phyloP scores from a whole-genome alignment of 2,797 vertebrate genomes.

The Dromococcyx pavoninus region DNA sequence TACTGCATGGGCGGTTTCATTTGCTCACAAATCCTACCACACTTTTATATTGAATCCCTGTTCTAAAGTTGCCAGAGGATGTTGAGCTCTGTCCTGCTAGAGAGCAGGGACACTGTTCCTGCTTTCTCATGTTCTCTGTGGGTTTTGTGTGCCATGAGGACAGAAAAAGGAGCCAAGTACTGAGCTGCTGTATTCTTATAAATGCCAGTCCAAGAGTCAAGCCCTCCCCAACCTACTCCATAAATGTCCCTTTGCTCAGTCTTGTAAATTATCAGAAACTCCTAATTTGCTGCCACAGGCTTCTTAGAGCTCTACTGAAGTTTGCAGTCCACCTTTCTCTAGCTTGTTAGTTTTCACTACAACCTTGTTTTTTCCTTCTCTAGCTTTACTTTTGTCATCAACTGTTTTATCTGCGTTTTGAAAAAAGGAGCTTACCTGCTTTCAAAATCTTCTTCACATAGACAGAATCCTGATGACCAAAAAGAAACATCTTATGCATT shows the following conservation, averaged over 20 bases:
- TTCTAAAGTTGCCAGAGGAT: neutral
- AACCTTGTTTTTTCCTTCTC: neutral
- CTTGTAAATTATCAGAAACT: neutral
- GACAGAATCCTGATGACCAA: neutral
- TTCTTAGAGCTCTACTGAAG: neutral
- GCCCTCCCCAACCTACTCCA: neutral
- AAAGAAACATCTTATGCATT: neutral
- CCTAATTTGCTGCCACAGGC: neutral
- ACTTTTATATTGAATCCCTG: neutral
- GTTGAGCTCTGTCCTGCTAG: neutral
- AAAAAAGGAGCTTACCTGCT: neutral
- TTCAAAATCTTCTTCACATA: neutral
- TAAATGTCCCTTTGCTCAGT: neutral
- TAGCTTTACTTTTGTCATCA: neutral
- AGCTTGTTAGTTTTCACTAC: neutral
- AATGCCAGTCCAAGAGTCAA: neutral
- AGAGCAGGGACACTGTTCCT: neutral
- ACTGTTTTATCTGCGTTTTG: neutral
- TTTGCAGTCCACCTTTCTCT: neutral
- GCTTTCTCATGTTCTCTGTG: neutral
- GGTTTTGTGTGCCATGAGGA: neutral
- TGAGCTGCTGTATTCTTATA: neutral
- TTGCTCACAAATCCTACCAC: neutral
- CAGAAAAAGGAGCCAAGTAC: neutral
- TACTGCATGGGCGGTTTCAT: neutral